These are phyloP conservation scores for Sussaba pulchella DNA, from an alignment of 2,888 invertebrate species.

Conservation along the genomic window DNA sequence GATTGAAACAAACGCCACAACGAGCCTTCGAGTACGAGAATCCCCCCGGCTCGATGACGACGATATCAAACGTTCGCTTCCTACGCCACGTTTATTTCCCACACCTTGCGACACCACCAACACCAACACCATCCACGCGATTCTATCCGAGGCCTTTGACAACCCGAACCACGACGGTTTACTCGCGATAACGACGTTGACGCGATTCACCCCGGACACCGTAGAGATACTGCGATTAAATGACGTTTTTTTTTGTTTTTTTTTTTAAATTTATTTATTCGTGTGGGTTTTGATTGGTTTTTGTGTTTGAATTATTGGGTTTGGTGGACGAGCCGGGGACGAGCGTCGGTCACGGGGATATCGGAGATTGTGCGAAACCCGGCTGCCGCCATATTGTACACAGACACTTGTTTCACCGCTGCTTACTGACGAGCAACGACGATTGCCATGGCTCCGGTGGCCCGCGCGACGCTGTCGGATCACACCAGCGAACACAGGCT, in stretches of 20 bases:
- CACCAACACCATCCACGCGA: background rate
- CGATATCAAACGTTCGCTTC: too few species aligned
- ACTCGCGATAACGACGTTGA: too few species aligned
- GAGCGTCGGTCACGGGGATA: slow-evolving; percentile 26
- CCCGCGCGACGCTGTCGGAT: background rate
- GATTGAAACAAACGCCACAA: background rate
- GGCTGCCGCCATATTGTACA: slow-evolving; percentile 78
- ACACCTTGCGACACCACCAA: background rate
- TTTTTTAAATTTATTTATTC: too few species aligned
- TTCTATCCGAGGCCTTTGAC: too few species aligned
- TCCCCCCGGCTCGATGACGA: slow-evolving; percentile 15
- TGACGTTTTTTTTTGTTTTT: too few species aligned
- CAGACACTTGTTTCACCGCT: slow-evolving; percentile 66
- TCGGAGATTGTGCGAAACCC: slow-evolving; percentile 60
- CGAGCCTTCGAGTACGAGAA: background rate
- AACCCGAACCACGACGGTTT: too few species aligned
- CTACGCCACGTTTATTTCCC: too few species aligned
- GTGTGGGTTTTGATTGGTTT: too few species aligned
- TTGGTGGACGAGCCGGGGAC: background rate
- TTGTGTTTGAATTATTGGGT: background rate
- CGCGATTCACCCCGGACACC: too few species aligned
- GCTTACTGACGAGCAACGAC: slow-evolving; percentile 41
- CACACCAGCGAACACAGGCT: too few species aligned
- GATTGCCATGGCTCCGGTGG: slow-evolving; percentile 36
- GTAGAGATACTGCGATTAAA: too few species aligned